Percentiles rank a stretch among this genome's conserved stretches.
Conservation (phyloP, 92 coral and sea anemone genomes). For the Palythoa grandis region DNA sequence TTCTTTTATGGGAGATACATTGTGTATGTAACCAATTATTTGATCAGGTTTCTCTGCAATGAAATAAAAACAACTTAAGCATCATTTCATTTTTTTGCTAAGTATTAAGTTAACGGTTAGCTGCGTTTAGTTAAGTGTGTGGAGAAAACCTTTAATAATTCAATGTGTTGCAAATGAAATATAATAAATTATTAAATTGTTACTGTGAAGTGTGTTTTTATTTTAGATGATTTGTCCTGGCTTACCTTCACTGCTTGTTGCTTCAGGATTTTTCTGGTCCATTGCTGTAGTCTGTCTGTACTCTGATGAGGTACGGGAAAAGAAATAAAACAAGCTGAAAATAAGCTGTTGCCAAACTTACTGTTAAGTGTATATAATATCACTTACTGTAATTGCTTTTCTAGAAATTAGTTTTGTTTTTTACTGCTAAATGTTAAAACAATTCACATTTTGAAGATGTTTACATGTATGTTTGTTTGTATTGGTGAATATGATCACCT, state of each 20-base stretch:
- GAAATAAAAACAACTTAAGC: background rate
- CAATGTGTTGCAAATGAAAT: too few species aligned
- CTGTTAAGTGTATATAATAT: background rate
- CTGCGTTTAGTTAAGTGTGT: background rate
- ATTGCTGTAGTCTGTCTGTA: constrained; percentile 24
- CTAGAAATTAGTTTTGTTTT: constrained; percentile 26
- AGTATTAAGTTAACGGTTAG: too few species aligned
- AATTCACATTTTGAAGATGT: constrained; percentile 20
- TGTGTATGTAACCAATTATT: constrained; percentile 49
- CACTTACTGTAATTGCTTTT: background rate
- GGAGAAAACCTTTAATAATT: background rate
- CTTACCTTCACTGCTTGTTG: constrained; percentile 46
- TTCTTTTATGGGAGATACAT: constrained; percentile 54
- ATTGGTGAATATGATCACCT: background rate
- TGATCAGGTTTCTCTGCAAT: constrained; percentile 14
- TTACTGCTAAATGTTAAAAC: constrained; percentile 13
- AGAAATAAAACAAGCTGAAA: constrained; percentile 47
- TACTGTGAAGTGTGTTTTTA: constrained; percentile 22
- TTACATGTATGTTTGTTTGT: constrained; percentile 2
- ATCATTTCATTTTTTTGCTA: too few species aligned
- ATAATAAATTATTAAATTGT: background rate
- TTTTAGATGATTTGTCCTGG: constrained; percentile 27
- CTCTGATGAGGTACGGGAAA: constrained; percentile 55
- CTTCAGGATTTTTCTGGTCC: constrained; percentile 54
- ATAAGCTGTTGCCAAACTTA: constrained; percentile 35